Conservation (phyloP, 2,797 vertebrate species). For the Thunnus albacares region DNA sequence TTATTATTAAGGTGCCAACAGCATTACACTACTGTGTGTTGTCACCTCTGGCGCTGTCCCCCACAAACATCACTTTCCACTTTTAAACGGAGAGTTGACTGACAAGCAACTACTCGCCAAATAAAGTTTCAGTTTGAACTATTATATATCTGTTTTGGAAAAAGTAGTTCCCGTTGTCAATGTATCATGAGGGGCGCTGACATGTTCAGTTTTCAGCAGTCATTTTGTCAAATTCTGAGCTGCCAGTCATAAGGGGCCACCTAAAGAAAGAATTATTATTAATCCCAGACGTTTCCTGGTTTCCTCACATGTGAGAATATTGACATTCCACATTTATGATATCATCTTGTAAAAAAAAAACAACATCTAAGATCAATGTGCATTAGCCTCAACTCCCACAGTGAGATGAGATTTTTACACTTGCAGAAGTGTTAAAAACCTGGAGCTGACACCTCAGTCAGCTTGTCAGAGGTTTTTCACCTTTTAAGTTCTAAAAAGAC, state of each 20-base stretch:
- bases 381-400: background rate
- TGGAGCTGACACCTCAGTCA: background rate
- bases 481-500: background rate
- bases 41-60: background rate
- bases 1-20: background rate
- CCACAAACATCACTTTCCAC: background rate
- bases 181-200: background rate
- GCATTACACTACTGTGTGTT: too few species aligned
- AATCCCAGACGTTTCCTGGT: background rate
- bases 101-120: background rate
- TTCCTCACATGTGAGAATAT: background rate
- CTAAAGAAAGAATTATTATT: background rate
- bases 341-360: background rate
- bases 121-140: background rate
- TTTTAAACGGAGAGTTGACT: background rate
- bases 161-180: background rate
- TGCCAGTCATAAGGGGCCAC: background rate
- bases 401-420: constrained; percentile 15
- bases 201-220: background rate
- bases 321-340: too few species aligned
- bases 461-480: background rate
- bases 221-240: background rate
- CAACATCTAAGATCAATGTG: background rate
- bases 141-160: background rate
- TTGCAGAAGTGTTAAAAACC: constrained; percentile 20